These are phyloP conservation scores for Centropus unirufus DNA, from an alignment of 2,113 vertebrate species.

Conservation along the genomic window DNA sequence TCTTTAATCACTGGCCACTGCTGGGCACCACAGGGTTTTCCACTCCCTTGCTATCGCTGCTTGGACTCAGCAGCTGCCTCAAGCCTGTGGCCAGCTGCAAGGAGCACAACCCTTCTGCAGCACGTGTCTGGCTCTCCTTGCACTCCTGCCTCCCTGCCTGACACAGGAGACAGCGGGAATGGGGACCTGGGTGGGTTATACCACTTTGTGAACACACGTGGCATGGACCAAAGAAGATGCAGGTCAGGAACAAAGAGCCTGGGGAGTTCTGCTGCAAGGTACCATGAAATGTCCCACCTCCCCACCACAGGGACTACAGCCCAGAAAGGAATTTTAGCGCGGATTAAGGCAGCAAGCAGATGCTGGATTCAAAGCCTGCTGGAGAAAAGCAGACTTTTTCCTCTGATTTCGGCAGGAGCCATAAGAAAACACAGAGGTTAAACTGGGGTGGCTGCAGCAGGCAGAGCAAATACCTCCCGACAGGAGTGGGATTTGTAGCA, in stretches of 20 bases:
- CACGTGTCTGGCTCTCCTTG: accelerated
- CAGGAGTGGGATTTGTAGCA: conserved; percentile 37
- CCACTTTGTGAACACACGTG: background rate
- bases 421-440: conserved; percentile 54
- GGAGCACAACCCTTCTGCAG: background rate
- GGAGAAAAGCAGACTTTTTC: conserved; percentile 34
- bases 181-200: background rate
- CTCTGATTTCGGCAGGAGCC: conserved; percentile 16
- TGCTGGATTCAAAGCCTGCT: background rate
- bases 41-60: background rate
- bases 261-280: background rate
- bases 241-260: background rate
- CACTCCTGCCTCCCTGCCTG: background rate
- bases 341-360: conserved; percentile 16
- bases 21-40: background rate
- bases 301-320: background rate
- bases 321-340: background rate
- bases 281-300: background rate
- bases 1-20: background rate
- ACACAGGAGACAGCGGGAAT: background rate
- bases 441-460: conserved; percentile 25
- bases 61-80: background rate
- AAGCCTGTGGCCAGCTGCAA: background rate
- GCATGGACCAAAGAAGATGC: background rate
- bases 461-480: conserved; percentile 27